phyloP scores from a whole-genome alignment of 2,888 invertebrate genomes.

The Drosophila cyrtoloma region DNA sequence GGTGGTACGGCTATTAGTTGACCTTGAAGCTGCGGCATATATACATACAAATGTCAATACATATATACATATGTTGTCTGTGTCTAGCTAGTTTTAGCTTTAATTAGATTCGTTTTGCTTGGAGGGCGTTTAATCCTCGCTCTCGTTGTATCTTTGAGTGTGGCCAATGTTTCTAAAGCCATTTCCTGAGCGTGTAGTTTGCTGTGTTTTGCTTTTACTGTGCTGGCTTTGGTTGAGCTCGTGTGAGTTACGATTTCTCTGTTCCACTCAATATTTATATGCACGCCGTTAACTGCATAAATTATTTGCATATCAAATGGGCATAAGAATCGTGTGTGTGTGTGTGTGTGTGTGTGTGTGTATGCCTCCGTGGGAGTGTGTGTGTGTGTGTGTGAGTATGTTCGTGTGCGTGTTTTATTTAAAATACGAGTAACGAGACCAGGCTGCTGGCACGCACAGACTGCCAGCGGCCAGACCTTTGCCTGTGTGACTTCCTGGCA shows the following conservation, averaged over 20 bases:
- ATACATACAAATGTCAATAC: not conserved
- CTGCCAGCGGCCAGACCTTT: conserved; percentile 11
- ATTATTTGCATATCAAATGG: conserved; percentile 73
- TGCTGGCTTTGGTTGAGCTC: conserved; percentile 8
- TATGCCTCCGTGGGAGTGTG: not conserved
- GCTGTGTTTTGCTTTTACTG: not conserved
- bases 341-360: not conserved
- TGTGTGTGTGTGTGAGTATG: conserved; percentile 6
- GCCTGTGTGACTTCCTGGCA: conserved; percentile 51
- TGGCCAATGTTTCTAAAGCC: not conserved
- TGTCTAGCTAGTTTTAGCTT: not conserved
- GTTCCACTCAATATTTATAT: conserved; percentile 62
- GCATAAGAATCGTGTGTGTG: conserved; percentile 12
- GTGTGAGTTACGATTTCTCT: conserved; percentile 31
- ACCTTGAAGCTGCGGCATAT: not conserved
- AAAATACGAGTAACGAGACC: conserved; percentile 34
- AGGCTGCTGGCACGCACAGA: conserved; percentile 32
- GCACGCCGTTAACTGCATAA: conserved; percentile 66
- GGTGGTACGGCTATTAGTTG: not conserved
- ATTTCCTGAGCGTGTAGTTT: conserved; percentile 1
- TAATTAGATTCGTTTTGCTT: conserved; percentile 37
- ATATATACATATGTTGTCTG: not conserved
- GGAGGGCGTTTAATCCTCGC: conserved; percentile 26
- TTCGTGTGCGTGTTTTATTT: conserved; percentile 40
- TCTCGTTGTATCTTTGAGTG: not conserved